A percentile compares a stretch with the other conserved stretches of the same genome.
Evolutionary conservation across 2,797 vertebrate genomes (phyloP).

Genomic region (Microctenopoma stevenorrisi): DNA sequence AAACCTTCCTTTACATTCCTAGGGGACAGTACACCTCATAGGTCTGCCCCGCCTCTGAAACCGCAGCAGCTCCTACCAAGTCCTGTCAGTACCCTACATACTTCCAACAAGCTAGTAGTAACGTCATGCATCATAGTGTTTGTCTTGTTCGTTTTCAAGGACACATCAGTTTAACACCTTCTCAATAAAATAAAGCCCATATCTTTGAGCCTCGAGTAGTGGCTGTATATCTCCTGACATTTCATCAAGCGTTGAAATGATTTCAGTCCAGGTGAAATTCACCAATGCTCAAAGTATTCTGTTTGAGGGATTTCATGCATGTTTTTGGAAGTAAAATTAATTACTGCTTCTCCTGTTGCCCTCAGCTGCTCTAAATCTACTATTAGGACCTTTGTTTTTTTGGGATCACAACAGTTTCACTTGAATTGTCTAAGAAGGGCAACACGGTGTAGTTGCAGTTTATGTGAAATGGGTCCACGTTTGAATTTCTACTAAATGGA

Average conservation of each 20-base stretch:
- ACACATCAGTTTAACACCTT: conserved; percentile 40
- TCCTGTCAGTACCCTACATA: conserved; percentile 19
- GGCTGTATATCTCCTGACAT: conserved; percentile 50
- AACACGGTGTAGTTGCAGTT: background rate
- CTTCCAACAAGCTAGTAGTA: conserved; percentile 28
- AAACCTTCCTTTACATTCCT: conserved; percentile 28
- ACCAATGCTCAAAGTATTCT: conserved; percentile 52
- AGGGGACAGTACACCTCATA: conserved; percentile 26
- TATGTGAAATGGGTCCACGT: conserved; percentile 12
- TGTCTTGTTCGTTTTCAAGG: conserved; percentile 54
- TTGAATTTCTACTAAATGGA: conserved; percentile 6
- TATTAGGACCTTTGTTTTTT: background rate
- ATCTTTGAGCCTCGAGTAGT: conserved; percentile 29
- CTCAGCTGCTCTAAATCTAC: conserved; percentile 10
- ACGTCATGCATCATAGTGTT: conserved; percentile 43
- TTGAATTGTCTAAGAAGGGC: background rate
- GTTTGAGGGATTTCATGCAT: conserved; percentile 28
- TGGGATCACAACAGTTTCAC: conserved; percentile 11
- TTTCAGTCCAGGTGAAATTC: conserved; percentile 54
- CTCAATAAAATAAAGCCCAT: conserved; percentile 47
- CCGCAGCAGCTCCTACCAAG: conserved; percentile 30
- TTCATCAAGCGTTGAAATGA: conserved; percentile 58
- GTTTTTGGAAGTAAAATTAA: conserved; percentile 30
- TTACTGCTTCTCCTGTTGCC: background rate
- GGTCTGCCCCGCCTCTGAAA: conserved; percentile 24